Base-by-base conservation (phyloP, 2,113 vertebrate genomes). In the Apodemus speciosus region DNA sequence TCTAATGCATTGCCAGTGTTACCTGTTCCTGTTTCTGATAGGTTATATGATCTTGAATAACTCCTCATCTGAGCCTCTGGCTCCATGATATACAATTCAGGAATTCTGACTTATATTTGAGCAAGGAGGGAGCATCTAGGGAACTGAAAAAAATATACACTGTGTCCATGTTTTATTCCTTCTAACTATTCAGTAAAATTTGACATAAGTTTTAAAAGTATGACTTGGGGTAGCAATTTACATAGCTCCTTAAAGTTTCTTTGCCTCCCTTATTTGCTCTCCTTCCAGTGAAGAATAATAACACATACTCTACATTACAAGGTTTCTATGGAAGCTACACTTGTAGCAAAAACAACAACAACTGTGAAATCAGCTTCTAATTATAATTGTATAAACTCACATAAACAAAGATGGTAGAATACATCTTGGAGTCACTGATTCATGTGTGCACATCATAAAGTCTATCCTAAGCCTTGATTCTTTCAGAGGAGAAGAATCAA, bases 181-280 rank as follows among this genome's bases (percentile, higher is more conserved):
- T 92, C 56, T 49, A 90, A 25, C 49, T 79, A 85, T 23, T 86
- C 64, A 51, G 71, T 66, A 53, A 73, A 64, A 30, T 95, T 84
- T 88, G 35, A 32, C 81, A 53, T 90, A 79, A 76, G 35, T 64
- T 5, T 84, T 56, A 83, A 20, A 95, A 93, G 71, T 71, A 43
- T 2, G 76, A 69, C 9, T 73, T 84, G 8, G 75, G 2, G 14
- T 64, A 10, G 72, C 84, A 93, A 87, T 75, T 64, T 51, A 7
- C 25, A 49, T 51, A 32, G 20, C 14, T 83, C 7, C 21, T 80
- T 13, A 46, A 66, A 68, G 25, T 53, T 38, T 40, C 35, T 84
- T 92, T n/a, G 68, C n/a, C 69, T 79, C 21, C 30, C 89, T 80
- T 58, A 40, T 85, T 88, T 62, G 25, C 1, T 43, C 10, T 85